phyloP scores from a whole-genome alignment of 2,797 vertebrate genomes.

The Phaenicophaeus curvirostris region DNA sequence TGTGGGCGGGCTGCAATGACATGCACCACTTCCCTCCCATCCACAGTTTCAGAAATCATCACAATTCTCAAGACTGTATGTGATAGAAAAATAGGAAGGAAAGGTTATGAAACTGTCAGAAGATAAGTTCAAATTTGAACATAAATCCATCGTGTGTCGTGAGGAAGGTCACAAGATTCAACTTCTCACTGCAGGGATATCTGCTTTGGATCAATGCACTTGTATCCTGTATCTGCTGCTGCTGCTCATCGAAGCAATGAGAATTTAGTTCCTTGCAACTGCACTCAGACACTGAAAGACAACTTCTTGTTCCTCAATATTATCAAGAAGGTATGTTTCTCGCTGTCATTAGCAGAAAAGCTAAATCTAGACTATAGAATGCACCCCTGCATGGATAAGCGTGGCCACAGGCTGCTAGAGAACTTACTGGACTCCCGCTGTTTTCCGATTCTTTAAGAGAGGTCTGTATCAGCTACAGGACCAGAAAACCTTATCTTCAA shows the following conservation, averaged over 20 bases:
- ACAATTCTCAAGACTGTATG: not conserved
- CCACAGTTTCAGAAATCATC: not conserved
- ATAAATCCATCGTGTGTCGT: not conserved
- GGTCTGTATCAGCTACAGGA: not conserved
- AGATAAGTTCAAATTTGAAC: not conserved
- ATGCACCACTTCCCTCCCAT: not conserved
- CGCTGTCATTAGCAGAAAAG: not conserved
- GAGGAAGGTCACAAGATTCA: not conserved
- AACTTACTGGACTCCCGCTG: not conserved
- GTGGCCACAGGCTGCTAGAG: not conserved
- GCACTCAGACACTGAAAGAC: fast-evolving
- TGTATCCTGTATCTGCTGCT: not conserved
- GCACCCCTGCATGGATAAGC: not conserved
- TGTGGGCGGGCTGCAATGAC: not conserved
- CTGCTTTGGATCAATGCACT: not conserved
- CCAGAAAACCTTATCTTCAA: not conserved
- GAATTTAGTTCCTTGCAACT: not conserved
- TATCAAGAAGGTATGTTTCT: no score
- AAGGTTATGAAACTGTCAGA: not conserved
- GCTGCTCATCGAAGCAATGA: not conserved
- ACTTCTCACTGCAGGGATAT: not conserved
- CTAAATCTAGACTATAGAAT: not conserved
- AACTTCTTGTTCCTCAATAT: not conserved
- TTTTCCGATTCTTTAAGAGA: not conserved
- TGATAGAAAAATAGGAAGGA: slow-evolving; percentile 31